Evolutionary conservation across 2,797 vertebrate species (phyloP).

Genomic region (Falco concolor): DNA sequence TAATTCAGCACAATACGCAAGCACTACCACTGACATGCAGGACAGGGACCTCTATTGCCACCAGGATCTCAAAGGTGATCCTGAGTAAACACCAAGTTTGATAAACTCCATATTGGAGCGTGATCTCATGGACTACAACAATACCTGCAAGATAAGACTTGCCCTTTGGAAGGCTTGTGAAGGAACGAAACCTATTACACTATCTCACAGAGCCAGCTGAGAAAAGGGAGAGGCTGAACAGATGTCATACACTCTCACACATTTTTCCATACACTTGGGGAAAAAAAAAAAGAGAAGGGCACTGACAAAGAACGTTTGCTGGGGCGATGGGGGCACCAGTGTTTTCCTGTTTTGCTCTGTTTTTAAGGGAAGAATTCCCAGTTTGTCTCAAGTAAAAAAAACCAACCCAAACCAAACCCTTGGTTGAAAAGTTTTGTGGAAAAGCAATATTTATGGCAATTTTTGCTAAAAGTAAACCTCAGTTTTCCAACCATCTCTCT

Average conservation of each 20-base stretch:
- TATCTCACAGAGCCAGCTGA: slow-evolving; percentile 30
- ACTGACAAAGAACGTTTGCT: not conserved
- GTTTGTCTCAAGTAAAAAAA: not conserved
- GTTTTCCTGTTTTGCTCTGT: not conserved
- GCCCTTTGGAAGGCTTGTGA: not conserved
- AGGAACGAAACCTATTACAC: not conserved
- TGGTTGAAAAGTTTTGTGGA: not conserved
- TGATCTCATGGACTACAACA: slow-evolving; percentile 18
- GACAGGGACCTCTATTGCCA: not conserved
- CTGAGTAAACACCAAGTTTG: slow-evolving; percentile 35
- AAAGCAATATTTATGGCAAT: not conserved
- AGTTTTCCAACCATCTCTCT: not conserved
- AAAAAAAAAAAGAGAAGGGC: not conserved
- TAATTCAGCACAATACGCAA: accelerated
- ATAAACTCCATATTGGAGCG: not conserved
- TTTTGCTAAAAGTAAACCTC: not conserved
- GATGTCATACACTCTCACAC: not conserved
- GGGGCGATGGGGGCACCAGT: not conserved
- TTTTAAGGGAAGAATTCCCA: not conserved
- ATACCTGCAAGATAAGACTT: slow-evolving; percentile 36
- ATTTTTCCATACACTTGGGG: slow-evolving; percentile 6
- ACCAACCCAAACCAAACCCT: not conserved
- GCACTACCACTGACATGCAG: not conserved
- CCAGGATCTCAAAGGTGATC: not conserved
- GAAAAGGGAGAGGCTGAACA: slow-evolving; percentile 6